Evolutionary conservation across 64 coral and sea anemone species (phyloP).

Genomic region (Porites lutea): DNA sequence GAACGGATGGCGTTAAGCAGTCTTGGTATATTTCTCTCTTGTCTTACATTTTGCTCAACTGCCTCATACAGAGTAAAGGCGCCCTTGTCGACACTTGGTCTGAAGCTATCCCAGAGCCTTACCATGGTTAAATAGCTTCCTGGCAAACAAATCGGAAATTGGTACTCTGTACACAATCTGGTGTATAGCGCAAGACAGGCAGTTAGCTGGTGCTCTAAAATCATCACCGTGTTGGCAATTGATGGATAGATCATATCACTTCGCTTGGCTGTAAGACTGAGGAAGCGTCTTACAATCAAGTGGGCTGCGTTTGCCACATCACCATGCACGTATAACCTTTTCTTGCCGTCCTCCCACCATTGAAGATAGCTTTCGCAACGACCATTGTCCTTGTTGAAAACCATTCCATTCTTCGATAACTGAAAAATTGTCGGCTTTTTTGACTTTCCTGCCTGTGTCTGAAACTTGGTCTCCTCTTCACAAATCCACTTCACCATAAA

Average conservation of each 20-base stretch:
- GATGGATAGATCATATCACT: slow-evolving; percentile 62
- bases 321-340: slow-evolving; percentile 39
- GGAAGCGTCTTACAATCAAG: slow-evolving; percentile 40
- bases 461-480: slow-evolving; percentile 44
- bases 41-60: slow-evolving; percentile 49
- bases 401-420: slow-evolving; percentile 44
- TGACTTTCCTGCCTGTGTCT: neutral
- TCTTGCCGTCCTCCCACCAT: slow-evolving; percentile 54
- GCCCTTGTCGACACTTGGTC: neutral
- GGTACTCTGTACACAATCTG: neutral
- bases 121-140: slow-evolving; percentile 72
- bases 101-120: slow-evolving; percentile 70
- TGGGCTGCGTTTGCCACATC: slow-evolving; percentile 57
- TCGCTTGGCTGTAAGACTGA: slow-evolving; percentile 36
- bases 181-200: slow-evolving; percentile 64
- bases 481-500: slow-evolving; percentile 14
- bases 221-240: slow-evolving; percentile 85
- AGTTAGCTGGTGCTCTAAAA: slow-evolving; percentile 81
- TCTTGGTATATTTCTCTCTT: slow-evolving; percentile 4
- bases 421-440: neutral
- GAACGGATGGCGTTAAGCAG: slow-evolving; percentile 19
- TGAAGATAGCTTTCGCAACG: slow-evolving; percentile 52
- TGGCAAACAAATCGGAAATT: slow-evolving; percentile 69
- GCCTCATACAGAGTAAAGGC: slow-evolving; percentile 49
- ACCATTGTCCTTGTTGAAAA: neutral